A percentile compares a stretch with the other conserved stretches of the same genome.
These are phyloP conservation scores for Drosophila tanythrix DNA, from an alignment of 2,888 invertebrate species.

Conservation along the genomic window DNA sequence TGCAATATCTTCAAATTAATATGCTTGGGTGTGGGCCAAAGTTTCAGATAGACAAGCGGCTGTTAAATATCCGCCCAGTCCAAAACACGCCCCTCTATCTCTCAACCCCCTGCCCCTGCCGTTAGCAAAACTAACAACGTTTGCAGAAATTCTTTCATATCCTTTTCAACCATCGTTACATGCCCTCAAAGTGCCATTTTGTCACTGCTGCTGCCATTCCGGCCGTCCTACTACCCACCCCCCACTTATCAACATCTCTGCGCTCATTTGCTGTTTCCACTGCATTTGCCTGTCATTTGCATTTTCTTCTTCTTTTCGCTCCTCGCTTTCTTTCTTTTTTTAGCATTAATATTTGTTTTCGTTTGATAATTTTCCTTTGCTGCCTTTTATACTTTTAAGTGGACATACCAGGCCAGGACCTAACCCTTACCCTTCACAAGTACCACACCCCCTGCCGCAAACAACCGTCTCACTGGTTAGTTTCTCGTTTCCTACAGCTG, in stretches of 20 bases:
- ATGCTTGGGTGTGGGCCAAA: slow-evolving; percentile 37
- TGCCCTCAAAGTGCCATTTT: slow-evolving; percentile 80
- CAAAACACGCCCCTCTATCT: not conserved
- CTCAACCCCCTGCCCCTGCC: not conserved
- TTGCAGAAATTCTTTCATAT: slow-evolving; percentile 79
- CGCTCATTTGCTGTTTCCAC: slow-evolving; percentile 11
- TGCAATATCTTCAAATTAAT: slow-evolving; percentile 78
- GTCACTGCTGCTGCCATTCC: slow-evolving; percentile 52
- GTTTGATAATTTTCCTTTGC: slow-evolving; percentile 80
- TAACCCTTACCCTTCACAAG: not conserved
- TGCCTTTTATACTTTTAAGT: slow-evolving; percentile 80
- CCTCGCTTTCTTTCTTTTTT: slow-evolving; percentile 28
- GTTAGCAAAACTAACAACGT: slow-evolving; percentile 66
- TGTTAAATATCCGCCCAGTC: slow-evolving; percentile 11
- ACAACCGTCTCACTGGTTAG: slow-evolving; percentile 31
- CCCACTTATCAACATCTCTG: slow-evolving; percentile 6
- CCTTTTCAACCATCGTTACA: slow-evolving; percentile 74
- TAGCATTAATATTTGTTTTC: slow-evolving; percentile 79
- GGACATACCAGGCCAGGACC: slow-evolving; percentile 44
- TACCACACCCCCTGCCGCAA: slow-evolving; percentile 1
- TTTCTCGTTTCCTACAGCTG: slow-evolving; percentile 41
- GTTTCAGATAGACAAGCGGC: slow-evolving; percentile 16
- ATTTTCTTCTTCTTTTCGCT: slow-evolving; percentile 57
- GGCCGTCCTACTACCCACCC: slow-evolving; percentile 6
- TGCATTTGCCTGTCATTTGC: slow-evolving; percentile 69